Conservation (phyloP, 2,888 invertebrate genomes). For the Boloria selene region DNA sequence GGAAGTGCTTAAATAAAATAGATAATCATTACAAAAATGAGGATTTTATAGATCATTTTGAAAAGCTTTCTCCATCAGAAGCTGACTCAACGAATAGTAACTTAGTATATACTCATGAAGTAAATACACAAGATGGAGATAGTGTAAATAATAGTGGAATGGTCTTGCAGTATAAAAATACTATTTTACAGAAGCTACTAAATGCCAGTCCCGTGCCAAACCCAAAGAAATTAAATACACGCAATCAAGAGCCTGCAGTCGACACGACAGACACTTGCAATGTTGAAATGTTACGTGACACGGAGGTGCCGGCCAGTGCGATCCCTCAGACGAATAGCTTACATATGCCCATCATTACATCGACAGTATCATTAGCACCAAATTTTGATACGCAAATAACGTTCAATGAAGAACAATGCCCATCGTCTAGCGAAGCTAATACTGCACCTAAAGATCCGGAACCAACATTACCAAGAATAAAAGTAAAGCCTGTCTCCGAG, state of each 20-base stretch:
- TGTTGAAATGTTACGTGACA: neutral
- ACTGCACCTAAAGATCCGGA: neutral
- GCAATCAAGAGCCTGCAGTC: slow-evolving; percentile 42
- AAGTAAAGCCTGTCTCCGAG: slow-evolving; percentile 69
- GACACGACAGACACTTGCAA: neutral
- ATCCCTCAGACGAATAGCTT: neutral
- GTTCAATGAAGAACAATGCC: slow-evolving; percentile 10
- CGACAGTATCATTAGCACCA: slow-evolving; percentile 58
- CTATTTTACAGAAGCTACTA: slow-evolving; percentile 46
- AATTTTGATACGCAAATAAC: slow-evolving; percentile 5
- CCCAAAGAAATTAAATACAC: slow-evolving; percentile 61
- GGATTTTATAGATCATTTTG: slow-evolving; percentile 33
- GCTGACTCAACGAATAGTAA: neutral
- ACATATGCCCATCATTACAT: slow-evolving; percentile 63
- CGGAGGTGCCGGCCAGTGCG: neutral
- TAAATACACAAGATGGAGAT: neutral
- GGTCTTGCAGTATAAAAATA: slow-evolving; percentile 20
- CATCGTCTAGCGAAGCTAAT: neutral
- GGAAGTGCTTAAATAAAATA: slow-evolving; percentile 45
- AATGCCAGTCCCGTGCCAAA: slow-evolving; percentile 67
- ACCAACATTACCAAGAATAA: slow-evolving; percentile 56
- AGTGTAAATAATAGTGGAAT: neutral
- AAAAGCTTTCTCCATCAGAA: slow-evolving; percentile 15
- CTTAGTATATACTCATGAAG: neutral
- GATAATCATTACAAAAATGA: slow-evolving; percentile 10